Base-by-base conservation (phyloP, 2,797 vertebrate genomes). In the Pipistrellus nathusii region DNA sequence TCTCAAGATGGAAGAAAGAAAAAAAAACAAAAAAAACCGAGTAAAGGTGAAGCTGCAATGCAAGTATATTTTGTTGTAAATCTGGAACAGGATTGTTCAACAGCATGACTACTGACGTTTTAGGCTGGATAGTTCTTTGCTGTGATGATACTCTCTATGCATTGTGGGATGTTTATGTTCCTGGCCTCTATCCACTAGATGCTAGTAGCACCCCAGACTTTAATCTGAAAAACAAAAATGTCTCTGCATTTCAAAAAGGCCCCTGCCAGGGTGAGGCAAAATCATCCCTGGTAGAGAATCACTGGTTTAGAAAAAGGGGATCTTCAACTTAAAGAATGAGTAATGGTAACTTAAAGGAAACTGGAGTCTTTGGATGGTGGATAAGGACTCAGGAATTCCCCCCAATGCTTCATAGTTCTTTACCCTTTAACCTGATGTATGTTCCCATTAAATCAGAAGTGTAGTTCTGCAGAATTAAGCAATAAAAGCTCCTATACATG, bases 271-370 rank as follows among this genome's bases (percentile, higher is more conserved):
- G 12, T 25, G 2, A 11, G 6, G 0, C n/a, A 59, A 53, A 51
- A 72, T 77, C 66, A 73, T 4, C 11, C 5, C 17, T 81, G 44
- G 17, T 23, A 77, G 53, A 64, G 62, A 73, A 71, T 38, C 9
- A 73, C 17, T 66, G 48, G 48, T 32, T 93, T 68, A 83, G 38
- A 68, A 76, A 10, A 15, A 91, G 44, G 46, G 25, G 68, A 73
- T 68, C 4, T 81, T 85, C 59, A 35, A 10, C 71, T 69, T 81
- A 88, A 81, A 80, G 14, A 88, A n/a, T 46, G 48, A 80, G 8
- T 46, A 41, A n/a, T 55, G n/a, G 15, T 68, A 93, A 30, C 35
- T 62, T 62, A 38, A 75, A 84, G n/a, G 18, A 93, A 68, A 64
- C 12, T 51, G 30, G 38, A 75, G 30, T 75, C 41, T 62, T 80